A percentile compares a stretch with the other conserved stretches of the same genome.
Conservation (phyloP, 2,113 vertebrate genomes). For the Dicentrarchus labrax region DNA sequence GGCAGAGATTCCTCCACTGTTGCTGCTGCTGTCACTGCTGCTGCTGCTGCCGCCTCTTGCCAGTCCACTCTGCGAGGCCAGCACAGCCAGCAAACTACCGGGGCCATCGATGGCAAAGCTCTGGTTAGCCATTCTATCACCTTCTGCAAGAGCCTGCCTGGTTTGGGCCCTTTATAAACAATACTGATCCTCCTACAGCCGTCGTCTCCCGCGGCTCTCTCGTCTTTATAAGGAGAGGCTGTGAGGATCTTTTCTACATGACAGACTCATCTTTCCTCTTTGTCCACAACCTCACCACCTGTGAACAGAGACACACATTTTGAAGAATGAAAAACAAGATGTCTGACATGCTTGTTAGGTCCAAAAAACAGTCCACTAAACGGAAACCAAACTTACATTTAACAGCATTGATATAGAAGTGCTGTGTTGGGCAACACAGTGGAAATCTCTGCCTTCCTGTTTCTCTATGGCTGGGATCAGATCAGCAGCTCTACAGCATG, state of each 20-base stretch:
- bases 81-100: constrained; percentile 83
- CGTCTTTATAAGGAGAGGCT: constrained; percentile 79
- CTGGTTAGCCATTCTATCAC: constrained; percentile 87
- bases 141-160: constrained; percentile 64
- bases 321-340: constrained; percentile 53
- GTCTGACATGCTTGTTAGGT: constrained; percentile 42
- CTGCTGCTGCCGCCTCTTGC: constrained; percentile 77
- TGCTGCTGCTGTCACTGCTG: constrained; percentile 55
- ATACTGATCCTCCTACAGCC: constrained; percentile 74
- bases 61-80: constrained; percentile 86
- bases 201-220: constrained; percentile 70
- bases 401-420: constrained; percentile 56
- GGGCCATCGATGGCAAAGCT: constrained; percentile 88
- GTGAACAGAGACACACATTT: constrained; percentile 74
- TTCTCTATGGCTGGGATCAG: constrained; percentile 81
- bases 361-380: not conserved
- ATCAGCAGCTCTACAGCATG: constrained; percentile 87
- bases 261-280: constrained; percentile 80
- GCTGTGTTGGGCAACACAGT: constrained; percentile 76
- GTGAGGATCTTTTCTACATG: constrained; percentile 74
- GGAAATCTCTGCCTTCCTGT: constrained; percentile 81
- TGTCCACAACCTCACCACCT: constrained; percentile 78
- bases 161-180: constrained; percentile 62
- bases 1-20: constrained; percentile 77
- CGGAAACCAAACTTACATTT: constrained; percentile 31